These are phyloP conservation scores for Drepanosiphum platanoidis DNA, from an alignment of 2,888 invertebrate genomes.

Conservation along the genomic window DNA sequence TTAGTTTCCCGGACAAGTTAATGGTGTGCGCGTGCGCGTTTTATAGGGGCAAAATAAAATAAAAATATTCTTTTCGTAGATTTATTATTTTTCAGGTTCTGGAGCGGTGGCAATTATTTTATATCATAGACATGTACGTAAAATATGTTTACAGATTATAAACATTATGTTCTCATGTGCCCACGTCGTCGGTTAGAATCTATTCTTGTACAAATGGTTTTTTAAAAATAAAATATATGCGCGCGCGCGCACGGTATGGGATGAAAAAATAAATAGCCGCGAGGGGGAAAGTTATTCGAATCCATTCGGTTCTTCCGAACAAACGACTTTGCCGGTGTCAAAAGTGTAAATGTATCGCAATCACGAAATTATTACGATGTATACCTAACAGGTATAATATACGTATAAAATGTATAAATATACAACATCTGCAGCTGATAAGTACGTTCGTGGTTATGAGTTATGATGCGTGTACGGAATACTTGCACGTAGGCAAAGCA, in stretches of 20 bases:
- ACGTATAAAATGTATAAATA: not conserved
- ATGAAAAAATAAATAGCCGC: not conserved
- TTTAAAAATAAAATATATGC: not conserved
- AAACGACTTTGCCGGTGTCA: not conserved
- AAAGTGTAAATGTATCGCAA: not conserved
- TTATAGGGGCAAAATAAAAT: too few relatives aligned
- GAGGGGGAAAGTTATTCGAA: not conserved
- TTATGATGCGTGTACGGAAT: not conserved
- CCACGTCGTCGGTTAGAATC: not conserved
- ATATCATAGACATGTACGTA: too few relatives aligned
- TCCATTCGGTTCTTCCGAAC: not conserved
- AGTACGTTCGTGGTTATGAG: too few relatives aligned
- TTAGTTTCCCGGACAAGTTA: not conserved
- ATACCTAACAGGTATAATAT: not conserved
- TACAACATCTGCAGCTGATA: too few relatives aligned
- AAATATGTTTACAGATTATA: too few relatives aligned
- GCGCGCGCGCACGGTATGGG: too few relatives aligned
- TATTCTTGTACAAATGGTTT: not conserved
- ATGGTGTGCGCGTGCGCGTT: not conserved
- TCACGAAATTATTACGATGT: not conserved
- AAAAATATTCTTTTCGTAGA: not conserved
- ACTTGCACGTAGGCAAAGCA: not conserved
- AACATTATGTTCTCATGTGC: too few relatives aligned
- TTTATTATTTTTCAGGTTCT: not conserved
- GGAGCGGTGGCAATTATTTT: not conserved